Evolutionary conservation across 2,113 vertebrate species (phyloP).

Genomic region (Promerops cafer): DNA sequence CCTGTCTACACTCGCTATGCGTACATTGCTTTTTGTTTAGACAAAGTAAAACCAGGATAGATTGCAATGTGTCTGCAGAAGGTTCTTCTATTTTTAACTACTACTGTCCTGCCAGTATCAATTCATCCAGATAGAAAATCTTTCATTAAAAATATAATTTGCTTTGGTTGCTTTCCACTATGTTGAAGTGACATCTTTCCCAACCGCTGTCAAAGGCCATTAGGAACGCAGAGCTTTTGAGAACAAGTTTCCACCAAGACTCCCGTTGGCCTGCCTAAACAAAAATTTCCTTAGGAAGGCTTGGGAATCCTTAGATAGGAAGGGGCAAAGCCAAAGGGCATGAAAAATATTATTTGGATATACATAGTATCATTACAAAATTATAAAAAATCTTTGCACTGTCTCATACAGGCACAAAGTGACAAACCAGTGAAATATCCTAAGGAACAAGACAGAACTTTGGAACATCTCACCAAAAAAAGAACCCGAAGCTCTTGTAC

Average conservation of each 20-base stretch:
- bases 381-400: not conserved
- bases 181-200: not conserved
- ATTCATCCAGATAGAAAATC: not conserved
- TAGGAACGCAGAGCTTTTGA: not conserved
- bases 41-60: not conserved
- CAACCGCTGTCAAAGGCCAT: slow-evolving; percentile 5
- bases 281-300: not conserved
- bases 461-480: no score
- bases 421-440: not conserved
- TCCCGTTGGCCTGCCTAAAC: not conserved
- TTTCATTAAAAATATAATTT: slow-evolving; percentile 28
- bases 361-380: not conserved
- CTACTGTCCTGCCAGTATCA: not conserved
- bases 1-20: not conserved
- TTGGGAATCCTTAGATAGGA: not conserved
- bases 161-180: not conserved
- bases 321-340: not conserved
- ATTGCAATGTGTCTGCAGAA: not conserved
- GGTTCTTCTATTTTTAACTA: slow-evolving; percentile 14
- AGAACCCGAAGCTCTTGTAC: not conserved
- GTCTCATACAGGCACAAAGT: not conserved
- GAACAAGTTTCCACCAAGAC: not conserved
- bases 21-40: not conserved
- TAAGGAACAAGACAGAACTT: not conserved
- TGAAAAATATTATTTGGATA: not conserved